Evolutionary conservation across 2,888 invertebrate genomes (phyloP), one percentile per base, ranked within the genome.

Genomic region (Marronus borbonicus): DNA sequence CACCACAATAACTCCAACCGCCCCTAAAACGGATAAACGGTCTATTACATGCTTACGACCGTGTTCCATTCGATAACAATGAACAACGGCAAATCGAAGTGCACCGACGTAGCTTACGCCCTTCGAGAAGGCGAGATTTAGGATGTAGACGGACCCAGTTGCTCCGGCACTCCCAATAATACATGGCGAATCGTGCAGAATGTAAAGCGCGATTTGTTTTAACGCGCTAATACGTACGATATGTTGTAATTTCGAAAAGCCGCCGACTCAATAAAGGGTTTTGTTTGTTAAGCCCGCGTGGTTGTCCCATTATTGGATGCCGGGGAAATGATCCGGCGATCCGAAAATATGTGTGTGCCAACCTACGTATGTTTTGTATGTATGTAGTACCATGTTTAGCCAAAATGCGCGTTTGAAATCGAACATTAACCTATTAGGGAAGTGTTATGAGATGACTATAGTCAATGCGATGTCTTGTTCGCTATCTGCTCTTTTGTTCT

Each of bases 201-300:
- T 24, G 55, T 55, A 55, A 10, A 62, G 31, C 62, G 28, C 28
- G n/a, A 31, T 62, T 62, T 31, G 62, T 62, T 62, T 31, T 62
- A 55, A 31, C 24, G 62, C 31, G 31, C 62, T 31, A 65, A 28
- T 44, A 36, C 65, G 20, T 55, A 55, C 55, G 20, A 44, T 66
- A 49, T 66, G 68, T 44, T 68, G 58, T 58, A 72, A 58, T 58
- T 72, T 58, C 50, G 58, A 58, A 72, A 72, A 72, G 58, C 58
- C 72, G 50, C 58, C 20, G 58, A 55, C 36, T 39, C 58, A 72
- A 72, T 72, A 58, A 72, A 72, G 58, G 72, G 72, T 58, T 58
- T 58, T 72, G 72, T 72, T 58, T 72, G 72, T 72, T 72, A 68
- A 68, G 50, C 68, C 68, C 50, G 5, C 4, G 28, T 24, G 50